Evolutionary conservation across 2,797 vertebrate species (phyloP).

Genomic region (Heteromormyrus szaboi): DNA sequence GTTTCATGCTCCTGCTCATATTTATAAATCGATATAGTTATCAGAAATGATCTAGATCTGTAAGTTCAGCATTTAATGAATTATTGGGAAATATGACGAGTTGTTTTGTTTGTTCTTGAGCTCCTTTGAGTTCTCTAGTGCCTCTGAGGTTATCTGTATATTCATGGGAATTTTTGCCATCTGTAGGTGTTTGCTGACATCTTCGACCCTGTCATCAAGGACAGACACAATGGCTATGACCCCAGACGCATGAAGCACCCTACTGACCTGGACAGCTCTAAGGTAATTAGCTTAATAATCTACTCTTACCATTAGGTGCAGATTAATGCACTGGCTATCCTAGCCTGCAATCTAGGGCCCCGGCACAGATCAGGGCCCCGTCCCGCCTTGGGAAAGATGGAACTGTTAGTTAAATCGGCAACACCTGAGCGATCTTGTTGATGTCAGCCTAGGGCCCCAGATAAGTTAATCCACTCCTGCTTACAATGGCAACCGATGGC

Average conservation of each 20-base stretch:
- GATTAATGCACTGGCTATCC: not conserved
- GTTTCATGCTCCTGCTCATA: not conserved
- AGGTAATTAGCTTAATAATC: slow-evolving; percentile 59
- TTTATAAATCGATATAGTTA: not conserved
- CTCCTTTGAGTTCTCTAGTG: not conserved
- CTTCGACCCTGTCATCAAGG: slow-evolving; percentile 84
- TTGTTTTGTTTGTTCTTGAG: not conserved
- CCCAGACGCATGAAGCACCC: slow-evolving; percentile 79
- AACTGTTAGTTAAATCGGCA: not conserved
- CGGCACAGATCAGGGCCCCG: not conserved
- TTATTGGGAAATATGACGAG: not conserved
- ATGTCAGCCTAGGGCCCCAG: not conserved
- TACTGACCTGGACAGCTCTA: slow-evolving; percentile 84
- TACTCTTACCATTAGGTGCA: not conserved
- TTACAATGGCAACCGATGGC: not conserved
- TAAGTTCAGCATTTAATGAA: not conserved
- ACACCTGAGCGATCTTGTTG: not conserved
- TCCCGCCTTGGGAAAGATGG: not conserved
- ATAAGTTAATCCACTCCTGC: not conserved
- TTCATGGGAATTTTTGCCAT: not conserved
- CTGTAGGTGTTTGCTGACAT: slow-evolving; percentile 83
- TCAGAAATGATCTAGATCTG: not conserved
- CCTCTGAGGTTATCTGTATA: not conserved
- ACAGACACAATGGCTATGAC: slow-evolving; percentile 93
- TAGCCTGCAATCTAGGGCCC: not conserved